These are phyloP conservation scores for Luffia ferchaultella DNA, from an alignment of 2,888 invertebrate species.

Conservation along the genomic window DNA sequence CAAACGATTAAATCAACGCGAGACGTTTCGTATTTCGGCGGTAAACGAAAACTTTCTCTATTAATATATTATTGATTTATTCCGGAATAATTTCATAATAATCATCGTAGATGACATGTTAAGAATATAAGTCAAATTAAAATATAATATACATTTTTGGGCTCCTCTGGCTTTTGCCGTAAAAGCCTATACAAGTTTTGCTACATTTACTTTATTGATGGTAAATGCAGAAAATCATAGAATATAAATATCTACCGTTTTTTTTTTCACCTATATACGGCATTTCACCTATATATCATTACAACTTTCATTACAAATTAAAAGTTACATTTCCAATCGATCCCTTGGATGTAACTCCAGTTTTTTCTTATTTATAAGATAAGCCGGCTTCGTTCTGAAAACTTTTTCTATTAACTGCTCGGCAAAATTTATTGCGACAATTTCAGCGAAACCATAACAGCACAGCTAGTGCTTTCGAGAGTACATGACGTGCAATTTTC, in stretches of 20 bases:
- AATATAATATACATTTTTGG: too few species aligned
- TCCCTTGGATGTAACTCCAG: background rate
- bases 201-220: too few species aligned
- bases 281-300: background rate
- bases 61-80: background rate
- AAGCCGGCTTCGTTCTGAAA: conserved; percentile 13
- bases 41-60: background rate
- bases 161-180: too few species aligned
- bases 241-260: too few species aligned
- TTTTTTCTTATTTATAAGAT: background rate
- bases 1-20: background rate
- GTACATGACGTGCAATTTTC: conserved; percentile 19
- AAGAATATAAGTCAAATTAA: too few species aligned
- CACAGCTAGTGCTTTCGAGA: conserved; percentile 16
- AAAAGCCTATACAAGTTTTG: too few species aligned
- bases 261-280: too few species aligned
- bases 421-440: conserved; percentile 39
- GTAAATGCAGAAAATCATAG: too few species aligned
- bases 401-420: conserved; percentile 42
- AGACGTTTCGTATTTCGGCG: background rate
- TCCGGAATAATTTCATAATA: too few species aligned
- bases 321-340: background rate
- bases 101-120: too few species aligned
- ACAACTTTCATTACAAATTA: background rate
- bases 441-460: conserved; percentile 27